These are phyloP conservation scores for Drosophila atripex DNA, from an alignment of 2,888 invertebrate genomes.

Conservation along the genomic window DNA sequence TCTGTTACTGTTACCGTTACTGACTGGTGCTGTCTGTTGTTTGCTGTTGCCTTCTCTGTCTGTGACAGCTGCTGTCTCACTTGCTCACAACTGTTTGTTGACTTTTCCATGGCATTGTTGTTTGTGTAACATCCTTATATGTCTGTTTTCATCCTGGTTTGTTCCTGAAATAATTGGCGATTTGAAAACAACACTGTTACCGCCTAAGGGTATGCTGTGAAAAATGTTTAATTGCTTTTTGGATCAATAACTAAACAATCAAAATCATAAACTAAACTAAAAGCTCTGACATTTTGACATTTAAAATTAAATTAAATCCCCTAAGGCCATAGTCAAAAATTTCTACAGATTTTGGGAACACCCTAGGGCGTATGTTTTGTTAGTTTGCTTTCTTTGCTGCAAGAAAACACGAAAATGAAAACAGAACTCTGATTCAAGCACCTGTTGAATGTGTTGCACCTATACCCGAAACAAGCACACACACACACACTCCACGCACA, in stretches of 20 bases:
- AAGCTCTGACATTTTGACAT: too few species aligned
- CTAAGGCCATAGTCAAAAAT: background rate
- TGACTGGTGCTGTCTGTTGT: constrained; percentile 24
- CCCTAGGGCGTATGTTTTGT: constrained; percentile 9
- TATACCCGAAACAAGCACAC: constrained; percentile 29
- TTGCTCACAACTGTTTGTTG: constrained; percentile 36
- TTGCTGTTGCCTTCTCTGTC: constrained; percentile 29
- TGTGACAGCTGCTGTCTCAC: constrained; percentile 14
- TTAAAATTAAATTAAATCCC: background rate
- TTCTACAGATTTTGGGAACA: constrained; percentile 3
- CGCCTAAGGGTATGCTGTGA: background rate
- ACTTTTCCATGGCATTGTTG: constrained; percentile 49
- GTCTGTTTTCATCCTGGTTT: constrained; percentile 14
- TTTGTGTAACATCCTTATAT: constrained; percentile 32
- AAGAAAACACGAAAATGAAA: constrained; percentile 37
- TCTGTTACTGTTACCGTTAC: constrained; percentile 24
- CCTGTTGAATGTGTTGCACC: constrained; percentile 77
- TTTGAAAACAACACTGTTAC: background rate
- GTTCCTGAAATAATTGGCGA: constrained; percentile 6
- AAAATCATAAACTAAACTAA: background rate
- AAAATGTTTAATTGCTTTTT: background rate
- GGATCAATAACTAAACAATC: background rate
- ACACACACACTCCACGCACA: constrained; percentile 10
- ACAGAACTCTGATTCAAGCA: constrained; percentile 52
- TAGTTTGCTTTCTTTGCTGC: constrained; percentile 28